Conservation (phyloP, 2,113 vertebrate genomes). For the Hylia prasina region DNA sequence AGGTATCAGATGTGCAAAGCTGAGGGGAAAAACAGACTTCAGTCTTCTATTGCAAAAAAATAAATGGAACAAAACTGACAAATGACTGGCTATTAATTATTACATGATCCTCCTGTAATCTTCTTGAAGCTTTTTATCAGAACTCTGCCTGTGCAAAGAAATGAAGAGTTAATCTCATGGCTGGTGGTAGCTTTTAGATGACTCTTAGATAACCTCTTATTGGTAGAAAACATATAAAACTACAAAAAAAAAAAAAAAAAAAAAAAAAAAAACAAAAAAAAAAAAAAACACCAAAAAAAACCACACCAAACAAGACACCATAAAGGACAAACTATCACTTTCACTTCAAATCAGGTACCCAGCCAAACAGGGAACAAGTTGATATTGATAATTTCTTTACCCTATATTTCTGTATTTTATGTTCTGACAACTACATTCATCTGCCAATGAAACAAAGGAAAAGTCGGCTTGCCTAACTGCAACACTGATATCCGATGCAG, state of each 20-base stretch:
- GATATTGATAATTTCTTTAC: neutral
- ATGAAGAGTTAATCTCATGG: neutral
- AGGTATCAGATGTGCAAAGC: neutral
- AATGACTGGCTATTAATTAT: neutral
- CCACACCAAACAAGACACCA: no score
- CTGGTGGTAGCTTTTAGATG: neutral
- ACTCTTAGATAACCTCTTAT: neutral
- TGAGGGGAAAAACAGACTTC: neutral
- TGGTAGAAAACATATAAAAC: neutral
- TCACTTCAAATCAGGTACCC: neutral
- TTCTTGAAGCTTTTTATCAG: neutral
- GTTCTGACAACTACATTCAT: neutral
- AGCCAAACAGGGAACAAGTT: neutral
- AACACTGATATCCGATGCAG: neutral
- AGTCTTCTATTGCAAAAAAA: neutral
- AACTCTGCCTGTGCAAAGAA: neutral
- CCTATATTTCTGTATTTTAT: neutral
- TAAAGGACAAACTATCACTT: neutral
- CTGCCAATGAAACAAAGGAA: neutral
- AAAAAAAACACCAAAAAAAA: neutral
- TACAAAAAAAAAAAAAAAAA: neutral
- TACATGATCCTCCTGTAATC: neutral
- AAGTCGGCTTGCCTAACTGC: neutral
- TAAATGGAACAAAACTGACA: neutral
- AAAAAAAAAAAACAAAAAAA: neutral